phyloP scores from a whole-genome alignment of 2,113 vertebrate genomes.

The Sylvilagus bachmani region DNA sequence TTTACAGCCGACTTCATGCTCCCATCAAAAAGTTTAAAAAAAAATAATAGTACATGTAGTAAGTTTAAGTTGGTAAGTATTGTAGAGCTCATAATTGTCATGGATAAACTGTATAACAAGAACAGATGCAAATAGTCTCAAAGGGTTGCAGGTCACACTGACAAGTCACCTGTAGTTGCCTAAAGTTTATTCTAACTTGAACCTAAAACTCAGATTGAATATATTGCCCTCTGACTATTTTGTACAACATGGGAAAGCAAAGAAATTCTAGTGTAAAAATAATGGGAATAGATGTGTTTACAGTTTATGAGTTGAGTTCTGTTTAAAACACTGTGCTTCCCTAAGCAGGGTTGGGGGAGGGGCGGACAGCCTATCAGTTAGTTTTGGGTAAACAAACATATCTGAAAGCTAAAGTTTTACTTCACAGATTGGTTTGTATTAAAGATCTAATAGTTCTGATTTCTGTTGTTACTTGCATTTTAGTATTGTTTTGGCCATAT shows the following conservation, averaged over 20 bases:
- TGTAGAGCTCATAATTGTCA: conserved; percentile 82
- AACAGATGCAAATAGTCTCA: conserved; percentile 84
- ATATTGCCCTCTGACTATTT: conserved; percentile 75
- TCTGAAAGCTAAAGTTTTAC: conserved; percentile 82
- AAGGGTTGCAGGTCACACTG: conserved; percentile 80
- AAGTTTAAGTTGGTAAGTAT: conserved; percentile 94
- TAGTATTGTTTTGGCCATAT: conserved; percentile 82
- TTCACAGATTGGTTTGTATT: conserved; percentile 85
- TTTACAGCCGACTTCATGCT: conserved; percentile 89
- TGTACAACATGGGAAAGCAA: conserved; percentile 78
- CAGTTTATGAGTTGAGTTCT: conserved; percentile 85
- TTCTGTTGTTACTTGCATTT: conserved; percentile 81
- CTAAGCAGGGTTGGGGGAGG: conserved; percentile 23
- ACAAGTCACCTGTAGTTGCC: conserved; percentile 82
- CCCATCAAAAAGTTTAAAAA: conserved; percentile 82
- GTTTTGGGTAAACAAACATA: conserved; percentile 64
- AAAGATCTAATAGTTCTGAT: conserved; percentile 78
- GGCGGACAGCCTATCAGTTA: conserved; percentile 39
- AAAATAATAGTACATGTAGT: conserved; percentile 86
- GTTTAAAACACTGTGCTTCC: conserved; percentile 78
- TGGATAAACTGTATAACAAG: conserved; percentile 83
- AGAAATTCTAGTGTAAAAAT: conserved; percentile 81
- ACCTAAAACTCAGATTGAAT: conserved; percentile 82
- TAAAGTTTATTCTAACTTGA: conserved; percentile 79
- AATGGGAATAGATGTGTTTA: conserved; percentile 83